phyloP scores from a whole-genome alignment of 2,797 vertebrate species.

The Anabacerthia variegaticeps region DNA sequence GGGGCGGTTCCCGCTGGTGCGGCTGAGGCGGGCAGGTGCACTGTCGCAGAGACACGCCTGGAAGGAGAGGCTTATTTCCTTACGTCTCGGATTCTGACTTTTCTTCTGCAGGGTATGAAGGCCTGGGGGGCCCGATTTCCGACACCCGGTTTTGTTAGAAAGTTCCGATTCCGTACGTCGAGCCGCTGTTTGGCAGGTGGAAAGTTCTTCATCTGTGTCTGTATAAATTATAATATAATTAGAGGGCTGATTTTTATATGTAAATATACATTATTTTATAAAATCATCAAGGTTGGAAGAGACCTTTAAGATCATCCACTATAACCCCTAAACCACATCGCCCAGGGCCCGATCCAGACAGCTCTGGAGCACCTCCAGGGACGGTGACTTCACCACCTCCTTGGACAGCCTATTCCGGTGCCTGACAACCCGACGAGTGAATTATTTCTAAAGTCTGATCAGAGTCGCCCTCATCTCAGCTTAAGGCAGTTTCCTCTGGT shows the following conservation, averaged over 20 bases:
- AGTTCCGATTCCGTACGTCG: fast-evolving
- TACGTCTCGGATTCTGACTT: too few relatives aligned
- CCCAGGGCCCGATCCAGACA: too few relatives aligned
- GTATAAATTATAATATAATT: not conserved
- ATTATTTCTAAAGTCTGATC: not conserved
- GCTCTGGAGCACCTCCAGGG: not conserved
- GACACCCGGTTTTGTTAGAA: not conserved
- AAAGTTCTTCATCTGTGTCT: not conserved
- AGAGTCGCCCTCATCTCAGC: not conserved
- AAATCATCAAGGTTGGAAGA: not conserved
- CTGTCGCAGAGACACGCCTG: not conserved
- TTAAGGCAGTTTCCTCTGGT: not conserved
- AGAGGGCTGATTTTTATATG: not conserved
- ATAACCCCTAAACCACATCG: too few relatives aligned
- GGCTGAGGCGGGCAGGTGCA: not conserved
- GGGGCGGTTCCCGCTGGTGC: too few relatives aligned
- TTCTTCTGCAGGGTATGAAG: too few relatives aligned
- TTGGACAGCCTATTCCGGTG: not conserved
- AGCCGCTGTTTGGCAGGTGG: not conserved
- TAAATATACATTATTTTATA: not conserved
- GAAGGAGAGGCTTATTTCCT: fast-evolving
- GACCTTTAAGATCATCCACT: too few relatives aligned
- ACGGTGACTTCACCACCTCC: not conserved
- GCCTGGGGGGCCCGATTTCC: fast-evolving
- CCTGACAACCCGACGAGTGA: too few relatives aligned